Evolutionary conservation across 2,888 invertebrate species (phyloP).

Genomic region (Eueremaeus valkanovi): DNA sequence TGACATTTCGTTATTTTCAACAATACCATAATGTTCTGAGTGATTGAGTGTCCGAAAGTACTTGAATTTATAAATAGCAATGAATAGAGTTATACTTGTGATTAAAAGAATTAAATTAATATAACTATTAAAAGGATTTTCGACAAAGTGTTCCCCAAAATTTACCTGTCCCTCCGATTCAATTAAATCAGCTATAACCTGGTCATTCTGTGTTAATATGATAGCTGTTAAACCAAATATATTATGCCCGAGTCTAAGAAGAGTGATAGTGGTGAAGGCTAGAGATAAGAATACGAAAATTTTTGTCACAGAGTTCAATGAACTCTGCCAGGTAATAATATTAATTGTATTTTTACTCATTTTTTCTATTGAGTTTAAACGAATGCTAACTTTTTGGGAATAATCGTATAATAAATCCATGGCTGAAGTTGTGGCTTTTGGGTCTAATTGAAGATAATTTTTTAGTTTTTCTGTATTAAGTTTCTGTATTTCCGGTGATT

Average conservation of each 20-base stretch:
- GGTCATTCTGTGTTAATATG: neutral
- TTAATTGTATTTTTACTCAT: neutral
- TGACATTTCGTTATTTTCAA: too few species aligned
- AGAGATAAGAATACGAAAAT: neutral
- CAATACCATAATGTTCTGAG: too few species aligned
- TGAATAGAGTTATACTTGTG: too few species aligned
- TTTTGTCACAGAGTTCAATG: neutral
- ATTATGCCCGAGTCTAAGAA: neutral
- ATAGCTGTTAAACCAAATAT: neutral
- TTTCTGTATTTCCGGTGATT: neutral
- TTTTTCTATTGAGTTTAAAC: neutral
- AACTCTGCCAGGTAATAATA: neutral
- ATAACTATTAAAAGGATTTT: neutral
- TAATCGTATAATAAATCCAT: neutral
- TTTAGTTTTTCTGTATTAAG: neutral
- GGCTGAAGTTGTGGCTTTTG: neutral
- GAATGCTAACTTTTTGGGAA: neutral
- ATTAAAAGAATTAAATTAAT: neutral
- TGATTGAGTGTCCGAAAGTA: too few species aligned
- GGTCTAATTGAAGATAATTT: neutral
- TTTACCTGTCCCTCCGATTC: neutral
- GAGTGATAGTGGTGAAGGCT: neutral
- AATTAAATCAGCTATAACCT: neutral
- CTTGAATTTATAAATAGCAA: too few species aligned
- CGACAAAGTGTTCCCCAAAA: neutral